Conservation (phyloP, 2,113 vertebrate genomes). For the Salvelinus fontinalis region DNA sequence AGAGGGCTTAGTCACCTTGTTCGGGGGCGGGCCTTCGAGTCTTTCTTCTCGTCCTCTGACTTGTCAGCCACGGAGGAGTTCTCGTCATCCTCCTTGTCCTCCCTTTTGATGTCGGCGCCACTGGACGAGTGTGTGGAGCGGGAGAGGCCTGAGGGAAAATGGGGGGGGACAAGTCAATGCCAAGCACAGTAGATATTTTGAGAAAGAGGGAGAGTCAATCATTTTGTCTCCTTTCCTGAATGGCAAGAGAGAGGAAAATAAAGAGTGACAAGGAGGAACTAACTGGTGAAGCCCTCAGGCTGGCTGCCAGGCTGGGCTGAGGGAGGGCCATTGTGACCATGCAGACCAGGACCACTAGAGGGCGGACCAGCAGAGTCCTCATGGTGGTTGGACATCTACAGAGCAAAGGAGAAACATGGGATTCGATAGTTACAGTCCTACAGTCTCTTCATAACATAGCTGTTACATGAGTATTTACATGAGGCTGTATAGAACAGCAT, state of each 20-base stretch:
- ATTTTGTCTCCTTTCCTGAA: background rate
- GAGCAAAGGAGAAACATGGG: background rate
- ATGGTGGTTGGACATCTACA: conserved; percentile 74
- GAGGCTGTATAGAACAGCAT: too few species aligned
- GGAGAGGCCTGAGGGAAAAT: conserved; percentile 61
- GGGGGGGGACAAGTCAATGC: too few species aligned
- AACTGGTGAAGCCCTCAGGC: conserved; percentile 83
- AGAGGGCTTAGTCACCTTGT: conserved; percentile 80
- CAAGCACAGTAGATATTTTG: too few species aligned
- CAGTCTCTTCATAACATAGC: too few species aligned
- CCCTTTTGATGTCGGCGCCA: conserved; percentile 81
- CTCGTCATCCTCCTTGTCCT: conserved; percentile 92
- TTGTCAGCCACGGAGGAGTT: conserved; percentile 82
- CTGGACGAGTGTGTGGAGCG: conserved; percentile 68
- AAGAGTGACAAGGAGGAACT: conserved; percentile 37
- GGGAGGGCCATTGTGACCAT: conserved; percentile 76
- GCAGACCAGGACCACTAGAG: conserved; percentile 74
- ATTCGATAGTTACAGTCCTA: too few species aligned
- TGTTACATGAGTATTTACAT: too few species aligned
- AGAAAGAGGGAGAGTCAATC: too few species aligned
- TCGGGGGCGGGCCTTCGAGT: conserved; percentile 77
- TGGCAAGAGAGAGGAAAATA: background rate
- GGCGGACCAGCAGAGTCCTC: conserved; percentile 80
- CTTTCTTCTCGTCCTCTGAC: conserved; percentile 92
- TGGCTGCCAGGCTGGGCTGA: conserved; percentile 70